Evolutionary conservation across 1,140 invertebrate species (phyloP), one percentile per base, ranked within the genome.

Genomic region (Acromyrmex heyeri): DNA sequence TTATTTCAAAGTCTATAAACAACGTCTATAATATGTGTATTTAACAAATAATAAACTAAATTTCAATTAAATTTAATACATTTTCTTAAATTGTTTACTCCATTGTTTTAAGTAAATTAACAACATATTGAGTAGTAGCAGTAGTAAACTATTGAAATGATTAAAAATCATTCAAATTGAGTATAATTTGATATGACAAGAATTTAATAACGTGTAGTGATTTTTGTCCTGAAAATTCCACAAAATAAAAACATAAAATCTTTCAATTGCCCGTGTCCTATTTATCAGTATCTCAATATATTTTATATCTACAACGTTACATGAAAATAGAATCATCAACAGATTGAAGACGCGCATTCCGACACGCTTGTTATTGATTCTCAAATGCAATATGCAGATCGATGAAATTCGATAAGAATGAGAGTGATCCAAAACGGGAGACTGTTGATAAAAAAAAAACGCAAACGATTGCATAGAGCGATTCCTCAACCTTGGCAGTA

Each of bases 401-500:
- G 50, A 18, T 5, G 18, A 34, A 10, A n/a, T 21, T 14, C 38
- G 59, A 38, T 7, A 8, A 79, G 24, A 67, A 53, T 21, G 48
- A 79, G 48, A 34, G n/a, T 55, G 27, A 69, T 27, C 44, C 3
- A 27, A 38, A 12, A 21, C 30, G 38, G 0, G n/a, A 18, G 30
- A 55, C 10, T 10, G 21, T 61, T 44, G 16, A 38, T 38, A 38
- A 38, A 38, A 16, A 34, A 24, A 24, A 38, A 53, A 8, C n/a
- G 21, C 14, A 21, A 61, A 14, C 65, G 34, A 44, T 72, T 27
- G 18, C 65, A 27, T 48, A 48, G 48, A 82, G 21, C 55, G 67
- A 59, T 38, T 81, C 34, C 65, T 44, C 48, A 53, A 55, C 16
- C 50, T 72, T 44, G 67, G 38, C 53, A 12, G 64, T 57, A 72